Percentiles rank a stretch among this genome's conserved stretches.
Evolutionary conservation across 1,140 invertebrate species (phyloP).

Genomic region (Oedothorax gibbosus): DNA sequence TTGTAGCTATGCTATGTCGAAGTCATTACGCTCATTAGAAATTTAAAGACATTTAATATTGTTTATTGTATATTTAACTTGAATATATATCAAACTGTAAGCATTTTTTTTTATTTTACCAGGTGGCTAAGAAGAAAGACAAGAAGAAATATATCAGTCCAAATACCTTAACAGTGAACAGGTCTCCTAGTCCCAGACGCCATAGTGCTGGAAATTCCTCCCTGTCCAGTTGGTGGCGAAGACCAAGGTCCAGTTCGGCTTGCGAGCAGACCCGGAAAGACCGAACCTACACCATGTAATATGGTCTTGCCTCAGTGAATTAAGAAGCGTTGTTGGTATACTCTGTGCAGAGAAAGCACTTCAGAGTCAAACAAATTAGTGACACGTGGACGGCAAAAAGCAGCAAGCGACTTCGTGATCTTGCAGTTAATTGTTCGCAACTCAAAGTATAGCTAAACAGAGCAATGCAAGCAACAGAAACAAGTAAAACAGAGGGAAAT

Average conservation of each 20-base stretch:
- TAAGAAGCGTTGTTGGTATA: too few relatives aligned
- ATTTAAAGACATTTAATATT: too few relatives aligned
- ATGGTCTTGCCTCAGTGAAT: background rate
- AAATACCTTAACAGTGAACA: background rate
- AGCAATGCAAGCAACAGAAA: too few relatives aligned
- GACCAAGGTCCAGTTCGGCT: slow-evolving; percentile 17
- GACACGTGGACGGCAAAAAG: too few relatives aligned
- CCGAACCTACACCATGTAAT: slow-evolving; percentile 33
- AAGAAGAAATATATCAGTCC: background rate
- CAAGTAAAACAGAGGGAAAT: too few relatives aligned
- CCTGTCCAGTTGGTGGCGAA: slow-evolving; percentile 13
- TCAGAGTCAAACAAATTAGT: too few relatives aligned
- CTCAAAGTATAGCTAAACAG: too few relatives aligned
- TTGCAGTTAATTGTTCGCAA: too few relatives aligned
- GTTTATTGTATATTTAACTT: background rate
- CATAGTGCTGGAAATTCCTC: slow-evolving; percentile 34
- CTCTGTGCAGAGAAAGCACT: too few relatives aligned
- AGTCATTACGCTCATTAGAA: too few relatives aligned
- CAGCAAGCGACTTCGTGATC: too few relatives aligned
- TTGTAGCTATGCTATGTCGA: too few relatives aligned
- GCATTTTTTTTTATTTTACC: background rate
- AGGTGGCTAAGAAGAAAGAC: slow-evolving; percentile 13
- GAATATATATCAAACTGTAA: background rate
- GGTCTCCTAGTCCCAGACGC: slow-evolving; percentile 27
- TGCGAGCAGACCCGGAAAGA: slow-evolving; percentile 26